A percentile compares a stretch with the other conserved stretches of the same genome.
Evolutionary conservation across 1,140 invertebrate species (phyloP).

Genomic region (Drosophila athabasca): DNA sequence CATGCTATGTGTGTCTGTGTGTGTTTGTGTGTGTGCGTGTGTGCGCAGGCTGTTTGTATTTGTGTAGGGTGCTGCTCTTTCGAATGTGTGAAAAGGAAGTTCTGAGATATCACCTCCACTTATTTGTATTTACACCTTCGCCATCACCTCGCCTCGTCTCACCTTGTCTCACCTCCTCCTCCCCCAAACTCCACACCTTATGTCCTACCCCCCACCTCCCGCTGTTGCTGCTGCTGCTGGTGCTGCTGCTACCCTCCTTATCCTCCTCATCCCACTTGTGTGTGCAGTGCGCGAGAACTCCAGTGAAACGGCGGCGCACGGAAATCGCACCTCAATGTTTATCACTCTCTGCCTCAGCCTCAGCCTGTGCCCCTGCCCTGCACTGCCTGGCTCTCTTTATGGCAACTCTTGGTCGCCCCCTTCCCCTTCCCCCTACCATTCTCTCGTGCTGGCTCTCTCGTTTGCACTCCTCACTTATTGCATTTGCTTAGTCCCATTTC

Average conservation of each 20-base stretch:
- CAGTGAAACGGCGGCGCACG: slow-evolving; percentile 49
- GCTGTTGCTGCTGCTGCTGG: slow-evolving; percentile 23
- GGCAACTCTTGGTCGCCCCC: slow-evolving; percentile 38
- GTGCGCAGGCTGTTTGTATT: slow-evolving; percentile 29
- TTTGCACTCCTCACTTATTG: slow-evolving; percentile 33
- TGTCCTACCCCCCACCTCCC: slow-evolving; percentile 18
- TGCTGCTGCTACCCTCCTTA: neutral
- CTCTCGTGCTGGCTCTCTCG: slow-evolving; percentile 24
- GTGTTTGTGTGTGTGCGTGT: slow-evolving; percentile 12
- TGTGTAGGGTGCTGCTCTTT: slow-evolving; percentile 66
- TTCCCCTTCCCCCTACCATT: slow-evolving; percentile 7
- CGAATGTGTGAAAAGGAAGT: slow-evolving; percentile 81
- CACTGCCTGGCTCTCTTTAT: slow-evolving; percentile 37
- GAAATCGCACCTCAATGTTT: slow-evolving; percentile 62
- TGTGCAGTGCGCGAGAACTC: slow-evolving; percentile 42
- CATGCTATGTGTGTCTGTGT: neutral
- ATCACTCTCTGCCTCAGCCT: slow-evolving; percentile 26
- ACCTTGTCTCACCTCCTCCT: slow-evolving; percentile 11
- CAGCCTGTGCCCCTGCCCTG: too few species aligned
- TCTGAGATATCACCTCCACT: slow-evolving; percentile 81
- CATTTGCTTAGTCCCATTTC: slow-evolving; percentile 79
- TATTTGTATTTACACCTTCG: slow-evolving; percentile 81
- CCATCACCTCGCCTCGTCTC: slow-evolving; percentile 33
- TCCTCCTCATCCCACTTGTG: slow-evolving; percentile 1
- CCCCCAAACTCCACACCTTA: neutral